Evolutionary conservation across 2,888 invertebrate genomes (phyloP).

Genomic region (Antheraea yamamai): DNA sequence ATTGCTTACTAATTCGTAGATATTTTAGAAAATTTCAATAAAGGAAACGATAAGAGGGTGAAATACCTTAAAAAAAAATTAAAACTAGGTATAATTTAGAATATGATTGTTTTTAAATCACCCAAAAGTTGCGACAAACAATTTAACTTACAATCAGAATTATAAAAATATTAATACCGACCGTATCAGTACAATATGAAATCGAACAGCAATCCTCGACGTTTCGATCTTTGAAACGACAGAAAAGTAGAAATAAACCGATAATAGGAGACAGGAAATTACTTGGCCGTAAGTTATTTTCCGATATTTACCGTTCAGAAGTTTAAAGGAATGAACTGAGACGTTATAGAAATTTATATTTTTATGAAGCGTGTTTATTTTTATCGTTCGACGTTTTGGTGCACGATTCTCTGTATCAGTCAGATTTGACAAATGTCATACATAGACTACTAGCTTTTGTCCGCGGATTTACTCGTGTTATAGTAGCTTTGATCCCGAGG

Average conservation of each 20-base stretch:
- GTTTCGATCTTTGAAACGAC: conserved; percentile 46
- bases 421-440: no score
- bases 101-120: neutral
- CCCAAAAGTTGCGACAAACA: neutral
- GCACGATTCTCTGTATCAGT: no score
- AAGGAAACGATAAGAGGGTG: no score
- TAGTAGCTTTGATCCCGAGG: no score
- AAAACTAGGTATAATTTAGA: no score
- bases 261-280: conserved; percentile 39
- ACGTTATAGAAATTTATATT: neutral
- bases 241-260: conserved; percentile 39
- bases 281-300: conserved; percentile 39
- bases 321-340: conserved; percentile 4
- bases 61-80: no score
- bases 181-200: conserved; percentile 20
- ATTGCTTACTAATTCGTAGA: no score
- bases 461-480: no score
- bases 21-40: no score
- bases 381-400: neutral
- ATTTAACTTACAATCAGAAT: neutral
- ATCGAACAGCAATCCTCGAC: conserved; percentile 37
- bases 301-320: conserved; percentile 23
- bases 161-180: neutral
- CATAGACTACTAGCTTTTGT: no score
- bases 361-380: neutral